A percentile compares a stretch with the other conserved stretches of the same genome.
Conservation (phyloP, 2,888 invertebrate genomes). For the Ceriagrion tenellum region DNA sequence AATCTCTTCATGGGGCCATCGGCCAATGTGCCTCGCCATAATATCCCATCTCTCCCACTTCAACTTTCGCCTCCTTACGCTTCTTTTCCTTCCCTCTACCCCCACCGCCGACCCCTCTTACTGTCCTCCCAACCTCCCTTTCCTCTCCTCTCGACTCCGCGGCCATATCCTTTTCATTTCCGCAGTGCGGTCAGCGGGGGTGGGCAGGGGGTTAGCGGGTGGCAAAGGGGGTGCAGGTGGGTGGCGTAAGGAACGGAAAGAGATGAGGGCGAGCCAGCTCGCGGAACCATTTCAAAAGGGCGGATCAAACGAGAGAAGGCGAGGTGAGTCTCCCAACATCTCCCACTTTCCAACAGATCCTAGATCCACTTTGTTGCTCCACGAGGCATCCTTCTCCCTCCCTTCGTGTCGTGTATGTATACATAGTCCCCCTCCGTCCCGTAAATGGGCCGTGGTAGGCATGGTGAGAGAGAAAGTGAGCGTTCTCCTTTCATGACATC, state of each 20-base stretch:
- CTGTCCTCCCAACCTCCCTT: neutral
- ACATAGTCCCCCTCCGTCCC: neutral
- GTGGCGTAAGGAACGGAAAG: neutral
- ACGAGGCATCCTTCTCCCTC: too few relatives aligned
- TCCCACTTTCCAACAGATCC: neutral
- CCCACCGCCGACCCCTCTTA: too few relatives aligned
- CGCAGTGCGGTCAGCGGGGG: constrained; percentile 44
- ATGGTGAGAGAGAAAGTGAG: neutral
- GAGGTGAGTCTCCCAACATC: neutral
- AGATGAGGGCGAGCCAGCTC: neutral
- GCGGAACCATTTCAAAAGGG: neutral
- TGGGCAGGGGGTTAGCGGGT: too few relatives aligned
- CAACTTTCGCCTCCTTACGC: neutral
- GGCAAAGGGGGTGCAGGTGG: neutral
- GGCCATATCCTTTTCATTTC: constrained; percentile 27
- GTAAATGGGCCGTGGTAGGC: too few relatives aligned
- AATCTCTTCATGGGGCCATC: constrained; percentile 46
- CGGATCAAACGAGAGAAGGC: neutral
- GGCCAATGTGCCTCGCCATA: neutral
- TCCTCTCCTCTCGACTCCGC: neutral
- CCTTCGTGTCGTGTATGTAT: too few relatives aligned
- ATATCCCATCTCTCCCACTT: constrained; percentile 22
- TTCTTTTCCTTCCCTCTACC: too few relatives aligned
- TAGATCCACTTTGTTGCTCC: neutral
- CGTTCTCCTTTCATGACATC: neutral